These are phyloP conservation scores for Patella caerulea DNA, from an alignment of 2,888 invertebrate genomes.

Conservation along the genomic window DNA sequence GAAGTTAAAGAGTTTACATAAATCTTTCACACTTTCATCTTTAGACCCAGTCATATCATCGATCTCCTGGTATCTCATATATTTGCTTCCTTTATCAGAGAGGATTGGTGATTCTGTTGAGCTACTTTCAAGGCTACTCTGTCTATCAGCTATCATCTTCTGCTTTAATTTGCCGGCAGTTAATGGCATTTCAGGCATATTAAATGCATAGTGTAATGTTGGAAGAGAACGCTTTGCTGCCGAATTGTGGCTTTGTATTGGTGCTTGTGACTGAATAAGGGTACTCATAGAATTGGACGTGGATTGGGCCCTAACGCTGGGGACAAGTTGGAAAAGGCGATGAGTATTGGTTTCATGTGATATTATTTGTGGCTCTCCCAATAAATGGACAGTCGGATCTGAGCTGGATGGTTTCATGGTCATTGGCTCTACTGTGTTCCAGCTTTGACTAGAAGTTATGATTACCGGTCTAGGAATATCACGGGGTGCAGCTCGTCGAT, in stretches of 20 bases:
- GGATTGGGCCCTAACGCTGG: slow-evolving; percentile 29
- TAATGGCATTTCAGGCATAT: background rate
- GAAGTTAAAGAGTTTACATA: slow-evolving; percentile 49
- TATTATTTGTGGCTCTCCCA: slow-evolving; percentile 24
- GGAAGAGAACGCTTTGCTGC: background rate
- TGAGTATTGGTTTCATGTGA: slow-evolving; percentile 33
- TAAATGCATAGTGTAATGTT: background rate
- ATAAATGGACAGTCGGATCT: slow-evolving; percentile 29
- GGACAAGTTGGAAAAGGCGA: slow-evolving; percentile 32
- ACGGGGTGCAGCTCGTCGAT: background rate
- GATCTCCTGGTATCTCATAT: slow-evolving; percentile 25
- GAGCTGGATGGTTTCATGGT: slow-evolving; percentile 28
- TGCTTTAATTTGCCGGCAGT: background rate
- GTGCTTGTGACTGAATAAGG: slow-evolving; percentile 16
- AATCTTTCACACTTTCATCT: slow-evolving; percentile 48
- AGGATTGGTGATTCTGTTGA: background rate
- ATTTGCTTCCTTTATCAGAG: background rate
- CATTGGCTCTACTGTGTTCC: slow-evolving; percentile 12
- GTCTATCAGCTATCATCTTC: background rate
- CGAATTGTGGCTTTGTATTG: background rate
- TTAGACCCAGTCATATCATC: slow-evolving; percentile 51
- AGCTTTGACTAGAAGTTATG: slow-evolving; percentile 17
- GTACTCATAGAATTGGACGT: slow-evolving; percentile 28
- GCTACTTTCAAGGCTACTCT: background rate
- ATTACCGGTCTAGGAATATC: background rate